Evolutionary conservation across 1,140 invertebrate genomes (phyloP), one percentile per base, ranked within the genome.

Genomic region (Brachionus sp.): DNA sequence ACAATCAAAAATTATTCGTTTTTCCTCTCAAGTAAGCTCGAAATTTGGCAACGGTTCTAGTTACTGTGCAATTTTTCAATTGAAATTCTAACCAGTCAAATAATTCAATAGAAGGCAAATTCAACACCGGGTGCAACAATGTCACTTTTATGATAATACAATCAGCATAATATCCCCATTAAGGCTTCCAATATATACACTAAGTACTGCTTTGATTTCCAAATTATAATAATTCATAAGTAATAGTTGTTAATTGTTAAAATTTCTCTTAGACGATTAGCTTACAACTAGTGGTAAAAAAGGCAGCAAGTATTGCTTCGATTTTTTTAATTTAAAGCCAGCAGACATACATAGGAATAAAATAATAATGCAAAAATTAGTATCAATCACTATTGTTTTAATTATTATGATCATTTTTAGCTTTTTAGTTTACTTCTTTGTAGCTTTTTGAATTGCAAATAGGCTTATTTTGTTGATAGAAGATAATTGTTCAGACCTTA

Each of bases 181-280:
- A 16, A 57, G 50, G 50, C 50, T 57, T 57, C 50, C 0, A 19
- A 57, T 25, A 57, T 57, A 16, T 16, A 57, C 19, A 57, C n/a
- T 57, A 7, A 23, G 9, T n/a, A 4, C 9, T 57, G n/a, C 9
- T 57, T 57, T 5, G 19, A 23, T 57, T 57, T 5, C 16, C 50
- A 57, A 57, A 16, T 70, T 70, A 70, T 70, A 39, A 70, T 70
- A 44, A 70, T 70, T 70, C 16, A 37, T 70, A 70, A 70, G 37
- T 39, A 70, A 70, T 70, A 3, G 35, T 37, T 37, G 2, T 70
- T 16, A 37, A 39, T 37, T 70, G 35, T 42, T 70, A 33, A 37
- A 25, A 35, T 29, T 33, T 57, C n/a, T 25, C 50, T 19, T 57
- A 23, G 16, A 57, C 50, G 50, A 57, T 57, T 57, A 57, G n/a